A percentile compares a stretch with the other conserved stretches of the same genome.
Conservation (phyloP, 2,797 vertebrate species). For the Enteromius trimaculatus region DNA sequence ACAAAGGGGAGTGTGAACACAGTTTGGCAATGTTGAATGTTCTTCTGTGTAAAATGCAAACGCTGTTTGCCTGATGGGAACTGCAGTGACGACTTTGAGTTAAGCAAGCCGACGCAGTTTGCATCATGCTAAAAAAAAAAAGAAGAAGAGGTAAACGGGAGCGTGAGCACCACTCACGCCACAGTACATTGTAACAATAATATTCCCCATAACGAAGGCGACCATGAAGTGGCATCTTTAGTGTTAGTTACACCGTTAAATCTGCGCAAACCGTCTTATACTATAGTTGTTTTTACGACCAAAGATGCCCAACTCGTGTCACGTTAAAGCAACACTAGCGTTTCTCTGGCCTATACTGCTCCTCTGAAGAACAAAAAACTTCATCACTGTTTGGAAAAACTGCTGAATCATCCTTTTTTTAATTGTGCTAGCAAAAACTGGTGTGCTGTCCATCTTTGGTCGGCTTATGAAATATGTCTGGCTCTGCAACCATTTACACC, state of each 20-base stretch:
- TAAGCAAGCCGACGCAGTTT: background rate
- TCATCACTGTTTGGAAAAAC: background rate
- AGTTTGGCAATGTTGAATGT: slow-evolving; percentile 41
- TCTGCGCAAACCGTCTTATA: background rate
- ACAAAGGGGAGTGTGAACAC: slow-evolving; percentile 29
- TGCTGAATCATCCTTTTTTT: background rate
- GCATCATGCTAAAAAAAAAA: background rate
- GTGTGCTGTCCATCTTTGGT: slow-evolving; percentile 22
- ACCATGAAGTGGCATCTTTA: slow-evolving; percentile 9
- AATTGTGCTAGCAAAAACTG: background rate
- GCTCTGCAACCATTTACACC: slow-evolving; percentile 1
- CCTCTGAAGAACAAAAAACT: background rate
- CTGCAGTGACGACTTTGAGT: slow-evolving; percentile 7
- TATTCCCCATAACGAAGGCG: background rate
- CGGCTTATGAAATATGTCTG: slow-evolving; percentile 2
- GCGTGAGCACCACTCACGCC: slow-evolving; percentile 6
- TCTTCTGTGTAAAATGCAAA: slow-evolving; percentile 24
- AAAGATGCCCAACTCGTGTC: background rate
- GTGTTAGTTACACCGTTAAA: slow-evolving; percentile 28
- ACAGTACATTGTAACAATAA: slow-evolving; percentile 43
- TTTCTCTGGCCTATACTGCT: slow-evolving; percentile 4
- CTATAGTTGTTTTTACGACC: background rate
- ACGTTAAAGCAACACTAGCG: background rate
- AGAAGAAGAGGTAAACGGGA: slow-evolving; percentile 30
- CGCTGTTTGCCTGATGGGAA: slow-evolving; percentile 9